Evolutionary conservation across 2,113 vertebrate genomes (phyloP).

Genomic region (Epinephelus moara): DNA sequence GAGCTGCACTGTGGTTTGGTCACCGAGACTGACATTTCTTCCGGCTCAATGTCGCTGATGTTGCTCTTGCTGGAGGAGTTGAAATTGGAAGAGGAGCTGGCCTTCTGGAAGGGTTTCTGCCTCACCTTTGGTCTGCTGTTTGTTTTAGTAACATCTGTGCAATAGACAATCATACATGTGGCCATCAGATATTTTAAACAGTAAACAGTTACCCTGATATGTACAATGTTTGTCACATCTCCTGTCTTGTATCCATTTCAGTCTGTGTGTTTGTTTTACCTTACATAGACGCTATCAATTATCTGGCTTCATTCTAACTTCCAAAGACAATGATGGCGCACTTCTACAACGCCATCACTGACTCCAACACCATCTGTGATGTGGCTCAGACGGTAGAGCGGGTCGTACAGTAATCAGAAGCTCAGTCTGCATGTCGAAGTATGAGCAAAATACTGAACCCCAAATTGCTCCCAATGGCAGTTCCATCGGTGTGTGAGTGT

Average conservation of each 20-base stretch:
- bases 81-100: not conserved
- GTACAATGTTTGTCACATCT: not conserved
- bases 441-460: no score
- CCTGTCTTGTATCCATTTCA: not conserved
- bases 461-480: no score
- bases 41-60: not conserved
- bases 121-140: not conserved
- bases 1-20: not conserved
- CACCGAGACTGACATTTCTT: not conserved
- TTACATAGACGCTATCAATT: no score
- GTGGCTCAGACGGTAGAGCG: no score
- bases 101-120: not conserved
- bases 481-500: no score
- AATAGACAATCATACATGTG: not conserved
- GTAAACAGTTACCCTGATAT: not conserved
- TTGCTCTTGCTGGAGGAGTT: not conserved
- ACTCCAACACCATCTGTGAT: no score
- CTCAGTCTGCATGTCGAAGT: no score
- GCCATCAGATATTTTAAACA: not conserved
- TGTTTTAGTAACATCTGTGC: not conserved
- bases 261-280: not conserved
- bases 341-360: no score
- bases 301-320: not conserved
- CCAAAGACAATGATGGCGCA: no score
- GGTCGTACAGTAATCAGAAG: no score